These are phyloP conservation scores for Origma solitaria DNA, from an alignment of 2,113 vertebrate genomes.

Conservation along the genomic window DNA sequence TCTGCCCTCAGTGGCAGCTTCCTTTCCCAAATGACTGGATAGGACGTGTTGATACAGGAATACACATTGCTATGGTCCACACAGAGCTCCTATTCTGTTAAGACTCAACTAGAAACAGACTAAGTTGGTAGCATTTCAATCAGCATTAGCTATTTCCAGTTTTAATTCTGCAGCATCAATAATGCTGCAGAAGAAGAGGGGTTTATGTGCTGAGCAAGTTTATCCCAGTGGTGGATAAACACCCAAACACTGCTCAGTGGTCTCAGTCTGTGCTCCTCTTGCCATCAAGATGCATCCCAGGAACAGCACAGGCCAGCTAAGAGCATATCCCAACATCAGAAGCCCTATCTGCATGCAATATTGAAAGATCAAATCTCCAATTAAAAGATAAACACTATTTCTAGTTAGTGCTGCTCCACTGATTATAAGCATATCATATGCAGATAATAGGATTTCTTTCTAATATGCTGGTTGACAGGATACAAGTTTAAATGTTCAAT, in stretches of 20 bases:
- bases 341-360: constrained; percentile 61
- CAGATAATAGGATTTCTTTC: constrained; percentile 37
- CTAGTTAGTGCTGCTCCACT: constrained; percentile 44
- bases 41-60: background rate
- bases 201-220: background rate
- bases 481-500: background rate
- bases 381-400: constrained; percentile 33
- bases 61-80: background rate
- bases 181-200: background rate
- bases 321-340: background rate
- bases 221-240: background rate
- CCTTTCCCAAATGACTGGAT: background rate
- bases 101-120: background rate
- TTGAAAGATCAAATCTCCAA: constrained; percentile 41
- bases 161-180: background rate
- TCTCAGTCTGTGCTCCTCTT: background rate
- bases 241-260: background rate
- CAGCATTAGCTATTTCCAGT: background rate
- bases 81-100: background rate
- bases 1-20: background rate
- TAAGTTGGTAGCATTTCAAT: background rate
- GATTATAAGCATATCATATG: constrained; percentile 38
- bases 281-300: background rate
- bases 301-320: background rate
- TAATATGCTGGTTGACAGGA: background rate